phyloP scores from a whole-genome alignment of 2,797 vertebrate species.

The Valencia hispanica region DNA sequence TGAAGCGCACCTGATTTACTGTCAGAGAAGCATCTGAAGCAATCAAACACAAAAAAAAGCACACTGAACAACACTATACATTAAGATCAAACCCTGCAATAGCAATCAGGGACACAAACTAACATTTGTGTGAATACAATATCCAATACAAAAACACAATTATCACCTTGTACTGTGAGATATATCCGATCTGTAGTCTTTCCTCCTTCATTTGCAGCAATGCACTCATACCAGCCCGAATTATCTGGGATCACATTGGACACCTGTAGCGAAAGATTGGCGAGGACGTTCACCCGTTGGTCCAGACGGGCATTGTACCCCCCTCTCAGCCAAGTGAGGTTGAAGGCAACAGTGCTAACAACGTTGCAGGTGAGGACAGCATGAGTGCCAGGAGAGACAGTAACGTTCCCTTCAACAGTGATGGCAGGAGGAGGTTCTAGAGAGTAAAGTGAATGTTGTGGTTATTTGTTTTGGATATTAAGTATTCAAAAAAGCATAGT shows the following conservation, averaged over 20 bases:
- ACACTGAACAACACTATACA: not conserved
- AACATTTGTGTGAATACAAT: too few species aligned
- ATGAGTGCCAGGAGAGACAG: slow-evolving; percentile 78
- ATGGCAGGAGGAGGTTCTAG: slow-evolving; percentile 92
- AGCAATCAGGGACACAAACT: too few species aligned
- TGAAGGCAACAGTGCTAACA: slow-evolving; percentile 87
- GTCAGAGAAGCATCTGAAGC: slow-evolving; percentile 33
- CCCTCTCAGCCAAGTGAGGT: slow-evolving; percentile 90
- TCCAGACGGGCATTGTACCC: slow-evolving; percentile 78
- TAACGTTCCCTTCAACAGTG: slow-evolving; percentile 82
- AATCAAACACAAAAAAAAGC: slow-evolving; percentile 1
- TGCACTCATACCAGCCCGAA: slow-evolving; percentile 88
- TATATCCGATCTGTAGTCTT: slow-evolving; percentile 76
- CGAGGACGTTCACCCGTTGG: slow-evolving; percentile 70
- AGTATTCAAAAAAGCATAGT: not conserved
- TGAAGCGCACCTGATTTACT: slow-evolving; percentile 19
- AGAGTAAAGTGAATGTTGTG: slow-evolving; percentile 4
- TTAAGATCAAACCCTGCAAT: not conserved
- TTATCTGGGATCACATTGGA: slow-evolving; percentile 74
- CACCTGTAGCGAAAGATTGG: slow-evolving; percentile 89
- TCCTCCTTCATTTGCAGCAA: slow-evolving; percentile 88
- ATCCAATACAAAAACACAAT: not conserved
- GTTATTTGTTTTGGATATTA: not conserved
- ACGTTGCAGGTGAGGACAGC: slow-evolving; percentile 87
- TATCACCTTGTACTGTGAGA: slow-evolving; percentile 91